Evolutionary conservation across 2,888 invertebrate genomes (phyloP), one percentile per base, ranked within the genome.

Genomic region (Tachina fera): DNA sequence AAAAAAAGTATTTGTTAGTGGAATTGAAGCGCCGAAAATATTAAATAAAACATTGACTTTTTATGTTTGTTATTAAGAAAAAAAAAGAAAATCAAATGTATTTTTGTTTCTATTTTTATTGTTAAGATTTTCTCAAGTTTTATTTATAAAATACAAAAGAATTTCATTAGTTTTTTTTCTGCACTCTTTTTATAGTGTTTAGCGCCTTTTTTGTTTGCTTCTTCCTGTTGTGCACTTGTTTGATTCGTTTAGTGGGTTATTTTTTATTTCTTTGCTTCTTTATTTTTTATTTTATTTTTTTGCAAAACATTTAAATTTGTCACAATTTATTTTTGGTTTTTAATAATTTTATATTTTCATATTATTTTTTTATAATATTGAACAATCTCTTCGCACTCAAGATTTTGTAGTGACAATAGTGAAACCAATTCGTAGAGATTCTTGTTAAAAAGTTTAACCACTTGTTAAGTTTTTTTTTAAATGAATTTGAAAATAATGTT

Each of bases 281-380:
- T 56, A 5, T 16, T 39, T n/a, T 47, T 68, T 31, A 4, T 31
- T 4, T 58, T 68, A 22, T 14, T 14, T 65, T 78, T 47, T 61
- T 58, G 22, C 45, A 72, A 72, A 83, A 16, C 47, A n/a, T 65
- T 72, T 49, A 58, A 72, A 81, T 84, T 77, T 82, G 82, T 85
- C 82, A 85, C 78, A 85, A 78, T 82, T 85, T 85, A 82, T 78
- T 82, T 85, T 85, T 74, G 74, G 10, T 81, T 81, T 60, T 51
- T 45, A 81, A 68, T 16, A 61, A 51, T 31, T 53, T 78, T 31
- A 31, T 31, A 51, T 53, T 31, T 31, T 31, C 13, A 53, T 43
- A 53, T 49, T 43, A 53, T 49, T 61, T 51, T 51, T 19, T 70
- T 39, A n/a, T 39, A n/a, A 5, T 31, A 43, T 22, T 49, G 61